Conservation (phyloP, 92 coral and sea anemone genomes). For the Palythoa heliodiscus region DNA sequence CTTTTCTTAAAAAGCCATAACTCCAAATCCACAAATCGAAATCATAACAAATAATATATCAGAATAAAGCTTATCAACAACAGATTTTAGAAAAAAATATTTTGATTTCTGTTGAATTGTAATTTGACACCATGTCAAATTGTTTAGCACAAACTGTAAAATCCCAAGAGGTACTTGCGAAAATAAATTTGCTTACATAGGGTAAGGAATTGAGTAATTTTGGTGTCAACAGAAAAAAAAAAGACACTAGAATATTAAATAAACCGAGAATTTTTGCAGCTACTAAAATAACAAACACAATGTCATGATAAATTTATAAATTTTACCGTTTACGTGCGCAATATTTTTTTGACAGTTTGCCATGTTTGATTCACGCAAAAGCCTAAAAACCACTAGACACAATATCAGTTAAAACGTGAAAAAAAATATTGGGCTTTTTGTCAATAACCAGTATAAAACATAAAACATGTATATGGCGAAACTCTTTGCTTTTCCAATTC, state of each 20-base stretch:
- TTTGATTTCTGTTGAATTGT: constrained; percentile 21
- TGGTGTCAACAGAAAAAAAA: constrained; percentile 36
- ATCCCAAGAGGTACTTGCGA: constrained; percentile 45
- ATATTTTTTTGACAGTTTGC: too few species aligned
- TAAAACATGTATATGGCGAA: constrained; percentile 38
- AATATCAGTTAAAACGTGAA: constrained; percentile 26
- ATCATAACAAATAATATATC: neutral
- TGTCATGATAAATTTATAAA: too few species aligned
- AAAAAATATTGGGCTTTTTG: neutral
- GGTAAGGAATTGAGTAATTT: constrained; percentile 32
- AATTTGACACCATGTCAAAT: constrained; percentile 32
- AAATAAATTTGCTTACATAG: constrained; percentile 43
- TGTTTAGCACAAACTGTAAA: constrained; percentile 48
- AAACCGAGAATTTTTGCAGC: constrained; percentile 49
- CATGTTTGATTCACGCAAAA: too few species aligned
- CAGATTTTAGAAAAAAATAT: constrained; percentile 18
- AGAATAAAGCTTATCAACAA: constrained; percentile 7
- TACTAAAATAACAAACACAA: constrained; percentile 4
- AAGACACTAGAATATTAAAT: constrained; percentile 34
- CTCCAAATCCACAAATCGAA: neutral
- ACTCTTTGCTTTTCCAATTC: constrained; percentile 42
- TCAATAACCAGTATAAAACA: constrained; percentile 28
- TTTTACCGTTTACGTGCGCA: too few species aligned
- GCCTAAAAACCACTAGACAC: neutral
- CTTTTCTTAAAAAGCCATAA: neutral